Conservation (phyloP, 2,888 invertebrate species). For the Barypeithes pellucidus region DNA sequence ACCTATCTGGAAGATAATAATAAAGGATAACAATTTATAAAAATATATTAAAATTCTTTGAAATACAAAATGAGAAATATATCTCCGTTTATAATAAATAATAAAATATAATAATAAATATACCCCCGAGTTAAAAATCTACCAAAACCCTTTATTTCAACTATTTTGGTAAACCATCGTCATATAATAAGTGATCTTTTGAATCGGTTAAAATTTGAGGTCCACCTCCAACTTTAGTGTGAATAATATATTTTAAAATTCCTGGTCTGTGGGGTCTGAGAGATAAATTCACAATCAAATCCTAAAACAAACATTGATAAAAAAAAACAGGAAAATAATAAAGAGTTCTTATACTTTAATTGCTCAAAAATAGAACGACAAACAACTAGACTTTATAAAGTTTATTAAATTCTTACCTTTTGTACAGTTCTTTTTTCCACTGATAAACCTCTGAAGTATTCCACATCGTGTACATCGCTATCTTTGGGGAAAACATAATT, state of each 20-base stretch:
- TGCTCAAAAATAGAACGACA: no score
- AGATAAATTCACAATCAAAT: constrained; percentile 55
- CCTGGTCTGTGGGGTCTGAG: constrained; percentile 67
- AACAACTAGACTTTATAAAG: no score
- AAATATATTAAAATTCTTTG: no score
- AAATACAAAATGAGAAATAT: no score
- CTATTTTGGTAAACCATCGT: constrained; percentile 70
- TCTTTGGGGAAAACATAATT: constrained; percentile 83
- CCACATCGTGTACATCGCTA: constrained; percentile 68
- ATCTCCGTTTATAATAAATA: no score
- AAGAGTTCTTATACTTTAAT: no score
- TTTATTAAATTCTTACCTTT: constrained; percentile 42
- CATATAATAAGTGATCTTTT: constrained; percentile 72
- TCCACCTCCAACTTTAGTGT: constrained; percentile 88
- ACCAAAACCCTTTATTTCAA: no score
- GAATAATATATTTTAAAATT: constrained; percentile 85
- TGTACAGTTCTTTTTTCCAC: constrained; percentile 9
- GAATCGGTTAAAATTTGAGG: constrained; percentile 74
- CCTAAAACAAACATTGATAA: constrained; percentile 56
- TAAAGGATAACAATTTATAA: no score
- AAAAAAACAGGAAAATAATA: no score
- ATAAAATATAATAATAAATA: background rate
- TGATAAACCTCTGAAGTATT: constrained; percentile 76
- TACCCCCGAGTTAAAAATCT: background rate
- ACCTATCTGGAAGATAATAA: no score